Evolutionary conservation across 2,113 vertebrate species (phyloP).

Genomic region (Colossoma macropomum): DNA sequence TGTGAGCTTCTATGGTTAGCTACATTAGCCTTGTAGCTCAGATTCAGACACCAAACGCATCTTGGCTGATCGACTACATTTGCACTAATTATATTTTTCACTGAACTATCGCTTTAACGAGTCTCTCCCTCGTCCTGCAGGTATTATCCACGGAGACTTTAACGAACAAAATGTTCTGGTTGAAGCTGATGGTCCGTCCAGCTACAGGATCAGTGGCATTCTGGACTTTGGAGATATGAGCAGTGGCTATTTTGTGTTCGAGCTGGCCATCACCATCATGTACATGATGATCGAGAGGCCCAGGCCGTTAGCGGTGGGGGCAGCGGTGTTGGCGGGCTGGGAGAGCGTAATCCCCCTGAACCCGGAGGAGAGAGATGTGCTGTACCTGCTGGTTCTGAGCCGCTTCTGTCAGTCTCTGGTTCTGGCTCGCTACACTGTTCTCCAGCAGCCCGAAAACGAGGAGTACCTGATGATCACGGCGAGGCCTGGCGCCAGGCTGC

Average conservation of each 20-base stretch:
- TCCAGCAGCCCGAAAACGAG: slow-evolving; percentile 83
- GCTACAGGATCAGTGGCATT: slow-evolving; percentile 84
- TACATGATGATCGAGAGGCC: slow-evolving; percentile 91
- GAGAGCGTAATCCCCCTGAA: slow-evolving; percentile 87
- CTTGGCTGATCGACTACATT: too few species aligned
- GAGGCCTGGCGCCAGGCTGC: slow-evolving; percentile 73
- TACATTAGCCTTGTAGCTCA: too few species aligned
- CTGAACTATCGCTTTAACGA: too few species aligned
- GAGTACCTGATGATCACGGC: slow-evolving; percentile 86
- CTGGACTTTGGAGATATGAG: slow-evolving; percentile 93
- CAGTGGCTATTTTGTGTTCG: slow-evolving; percentile 85
- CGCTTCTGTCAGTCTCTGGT: slow-evolving; percentile 89
- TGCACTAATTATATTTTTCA: too few species aligned
- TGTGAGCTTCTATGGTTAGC: too few species aligned
- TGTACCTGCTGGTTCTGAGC: slow-evolving; percentile 84
- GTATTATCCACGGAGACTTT: slow-evolving; percentile 92
- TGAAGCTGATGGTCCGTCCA: slow-evolving; percentile 46
- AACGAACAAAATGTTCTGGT: slow-evolving; percentile 91
- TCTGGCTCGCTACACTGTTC: slow-evolving; percentile 70
- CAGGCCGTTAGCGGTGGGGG: slow-evolving; percentile 78
- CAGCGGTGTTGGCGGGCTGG: slow-evolving; percentile 86
- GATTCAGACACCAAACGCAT: too few species aligned
- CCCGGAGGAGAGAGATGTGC: slow-evolving; percentile 72
- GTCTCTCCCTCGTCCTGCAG: slow-evolving; percentile 74
- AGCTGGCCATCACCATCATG: slow-evolving; percentile 85